Evolutionary conservation across 2,113 vertebrate genomes (phyloP), one percentile per base, ranked within the genome.

Genomic region (Entelurus aequoreus): DNA sequence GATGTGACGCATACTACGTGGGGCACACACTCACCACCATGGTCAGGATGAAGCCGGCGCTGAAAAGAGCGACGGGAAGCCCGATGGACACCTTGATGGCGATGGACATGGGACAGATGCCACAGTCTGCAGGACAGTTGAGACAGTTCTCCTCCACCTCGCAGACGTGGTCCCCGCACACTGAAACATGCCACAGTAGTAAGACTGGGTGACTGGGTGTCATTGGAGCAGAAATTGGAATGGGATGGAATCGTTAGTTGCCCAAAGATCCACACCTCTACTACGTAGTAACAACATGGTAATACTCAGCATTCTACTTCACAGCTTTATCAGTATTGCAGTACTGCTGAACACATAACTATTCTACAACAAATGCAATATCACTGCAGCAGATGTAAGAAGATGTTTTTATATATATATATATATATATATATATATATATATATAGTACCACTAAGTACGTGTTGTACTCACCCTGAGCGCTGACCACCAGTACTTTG

Each of bases 101-200:
- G 3, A 84, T 82, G 49, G 89, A 67, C 87, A 91, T 89, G 4
- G 90, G 90, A 54, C 90, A 92, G 42, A 88, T 72, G 36, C 88
- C 90, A 54, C 91, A 92, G 79, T 91, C 89, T 1, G 89, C 88
- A 1, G 90, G 91, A 65, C 90, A 91, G 36, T 82, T 89, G 13
- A 90, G 74, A 60, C 90, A 91, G 60, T 40, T 90, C 74, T 92
- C 91, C 51, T 90, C 86, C 51, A 68, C 62, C 58, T 88, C 87
- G 15, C 89, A 91, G 16, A 83, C 57, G 0, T 84, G 77, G 55
- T 92, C 88, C 4, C 90, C 91, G 60, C 91, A 92, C 57, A 91
- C 90, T 91, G 60, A 48, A 46, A 77, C 5, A 62, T 4, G 5
- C 6, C 4, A 28, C 4, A 52, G 7, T 5, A 3, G 8, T 3